Evolutionary conservation across 2,888 invertebrate species (phyloP).

Genomic region (Athetis lepigone): DNA sequence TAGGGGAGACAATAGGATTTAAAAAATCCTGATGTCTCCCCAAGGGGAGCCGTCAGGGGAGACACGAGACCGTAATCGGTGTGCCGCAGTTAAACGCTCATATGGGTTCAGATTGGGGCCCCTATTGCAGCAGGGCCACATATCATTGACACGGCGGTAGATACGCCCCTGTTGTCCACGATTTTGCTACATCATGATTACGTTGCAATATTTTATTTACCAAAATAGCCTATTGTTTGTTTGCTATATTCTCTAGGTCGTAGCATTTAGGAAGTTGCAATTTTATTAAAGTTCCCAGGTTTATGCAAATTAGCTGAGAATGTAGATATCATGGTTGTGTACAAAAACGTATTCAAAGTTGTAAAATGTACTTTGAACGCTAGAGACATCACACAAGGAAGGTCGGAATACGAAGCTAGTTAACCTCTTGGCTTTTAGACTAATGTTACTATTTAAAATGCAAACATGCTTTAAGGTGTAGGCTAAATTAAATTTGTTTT

Average conservation of each 20-base stretch:
- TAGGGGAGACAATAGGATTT: too few relatives aligned
- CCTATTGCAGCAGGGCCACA: too few relatives aligned
- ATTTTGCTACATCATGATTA: conserved; percentile 9
- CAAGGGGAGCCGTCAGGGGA: too few relatives aligned
- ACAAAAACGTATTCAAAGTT: conserved; percentile 11
- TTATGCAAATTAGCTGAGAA: conserved; percentile 22
- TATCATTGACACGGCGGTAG: too few relatives aligned
- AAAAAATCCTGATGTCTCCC: too few relatives aligned
- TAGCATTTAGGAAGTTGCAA: conserved; percentile 24
- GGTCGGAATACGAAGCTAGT: conserved; percentile 22
- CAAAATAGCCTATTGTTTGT: conserved; percentile 8
- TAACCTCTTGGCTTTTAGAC: conserved; percentile 46
- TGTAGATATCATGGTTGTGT: conserved; percentile 3
- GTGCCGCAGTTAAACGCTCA: too few relatives aligned
- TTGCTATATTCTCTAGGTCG: conserved; percentile 15
- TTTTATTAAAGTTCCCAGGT: neutral
- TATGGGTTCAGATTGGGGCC: too few relatives aligned
- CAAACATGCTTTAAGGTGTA: conserved; percentile 9
- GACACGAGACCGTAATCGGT: too few relatives aligned
- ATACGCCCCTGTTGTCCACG: too few relatives aligned
- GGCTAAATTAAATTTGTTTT: neutral
- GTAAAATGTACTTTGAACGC: conserved; percentile 39
- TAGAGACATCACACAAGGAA: conserved; percentile 12
- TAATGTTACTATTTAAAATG: conserved; percentile 21
- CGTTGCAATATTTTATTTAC: conserved; percentile 1